Percentiles rank a stretch among this genome's conserved stretches.
phyloP scores from a whole-genome alignment of 2,113 vertebrate species.

The Dolichotis patagonum region DNA sequence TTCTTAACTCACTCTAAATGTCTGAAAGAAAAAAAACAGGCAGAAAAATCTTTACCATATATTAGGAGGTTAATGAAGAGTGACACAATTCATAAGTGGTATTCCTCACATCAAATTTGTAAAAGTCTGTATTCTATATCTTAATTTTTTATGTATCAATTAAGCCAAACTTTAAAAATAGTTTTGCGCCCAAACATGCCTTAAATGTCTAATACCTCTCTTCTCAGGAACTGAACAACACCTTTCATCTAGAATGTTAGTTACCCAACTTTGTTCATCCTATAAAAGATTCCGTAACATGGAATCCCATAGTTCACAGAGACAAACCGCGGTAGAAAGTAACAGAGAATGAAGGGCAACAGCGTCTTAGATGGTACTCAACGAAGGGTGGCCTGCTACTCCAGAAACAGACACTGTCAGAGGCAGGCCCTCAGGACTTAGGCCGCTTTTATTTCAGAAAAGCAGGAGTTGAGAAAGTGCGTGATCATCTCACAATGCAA shows the following conservation, averaged over 20 bases:
- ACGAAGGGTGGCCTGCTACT: background rate
- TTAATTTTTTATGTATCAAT: constrained; percentile 27
- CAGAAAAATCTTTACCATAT: constrained; percentile 8
- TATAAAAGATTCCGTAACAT: background rate
- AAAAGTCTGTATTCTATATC: constrained; percentile 9
- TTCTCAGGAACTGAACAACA: background rate
- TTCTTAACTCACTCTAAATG: constrained; percentile 53
- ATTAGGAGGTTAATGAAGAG: constrained; percentile 28
- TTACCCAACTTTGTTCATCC: background rate
- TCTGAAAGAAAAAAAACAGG: background rate
- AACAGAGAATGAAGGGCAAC: background rate
- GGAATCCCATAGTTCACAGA: background rate
- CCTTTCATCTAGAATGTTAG: background rate
- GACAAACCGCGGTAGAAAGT: background rate
- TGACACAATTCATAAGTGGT: constrained; percentile 5
- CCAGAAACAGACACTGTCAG: background rate
- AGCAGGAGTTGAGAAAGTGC: background rate
- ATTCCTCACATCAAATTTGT: background rate
- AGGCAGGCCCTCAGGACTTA: background rate
- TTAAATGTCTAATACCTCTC: background rate
- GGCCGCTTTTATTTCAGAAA: background rate
- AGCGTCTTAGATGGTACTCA: background rate
- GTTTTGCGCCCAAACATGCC: background rate
- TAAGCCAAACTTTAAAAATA: background rate
- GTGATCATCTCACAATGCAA: background rate